Evolutionary conservation across 2,113 vertebrate genomes (phyloP).

Genomic region (Natator depressus): DNA sequence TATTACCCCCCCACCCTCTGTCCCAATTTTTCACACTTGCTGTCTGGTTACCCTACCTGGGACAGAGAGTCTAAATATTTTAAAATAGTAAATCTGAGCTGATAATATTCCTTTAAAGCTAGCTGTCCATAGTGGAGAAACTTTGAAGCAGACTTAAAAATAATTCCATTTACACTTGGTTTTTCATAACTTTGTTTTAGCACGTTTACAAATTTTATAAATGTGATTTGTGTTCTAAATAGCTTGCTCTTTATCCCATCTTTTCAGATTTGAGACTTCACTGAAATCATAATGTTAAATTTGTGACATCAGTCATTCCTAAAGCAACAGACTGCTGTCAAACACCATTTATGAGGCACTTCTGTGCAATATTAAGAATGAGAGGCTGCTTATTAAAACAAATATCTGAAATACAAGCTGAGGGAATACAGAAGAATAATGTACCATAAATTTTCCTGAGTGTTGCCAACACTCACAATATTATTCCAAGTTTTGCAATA

Average conservation of each 20-base stretch:
- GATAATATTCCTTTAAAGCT: neutral
- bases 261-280: neutral
- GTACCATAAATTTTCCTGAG: neutral
- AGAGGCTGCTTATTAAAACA: neutral
- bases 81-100: neutral
- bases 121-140: neutral
- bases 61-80: neutral
- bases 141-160: neutral
- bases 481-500: neutral
- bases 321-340: constrained; percentile 58
- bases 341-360: constrained; percentile 35
- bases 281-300: constrained; percentile 17
- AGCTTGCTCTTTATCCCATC: neutral
- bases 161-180: neutral
- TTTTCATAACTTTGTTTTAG: neutral
- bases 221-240: constrained; percentile 31
- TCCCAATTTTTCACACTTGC: no score
- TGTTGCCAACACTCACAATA: neutral
- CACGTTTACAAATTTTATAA: neutral
- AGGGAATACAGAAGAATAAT: constrained; percentile 37
- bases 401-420: constrained; percentile 45
- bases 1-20: no score
- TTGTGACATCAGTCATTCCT: constrained; percentile 20
- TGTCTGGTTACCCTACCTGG: neutral
- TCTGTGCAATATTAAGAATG: constrained; percentile 49